Evolutionary conservation across 2,888 invertebrate species (phyloP), one percentile per base, ranked within the genome.

Genomic region (Tenthredo amoena): DNA sequence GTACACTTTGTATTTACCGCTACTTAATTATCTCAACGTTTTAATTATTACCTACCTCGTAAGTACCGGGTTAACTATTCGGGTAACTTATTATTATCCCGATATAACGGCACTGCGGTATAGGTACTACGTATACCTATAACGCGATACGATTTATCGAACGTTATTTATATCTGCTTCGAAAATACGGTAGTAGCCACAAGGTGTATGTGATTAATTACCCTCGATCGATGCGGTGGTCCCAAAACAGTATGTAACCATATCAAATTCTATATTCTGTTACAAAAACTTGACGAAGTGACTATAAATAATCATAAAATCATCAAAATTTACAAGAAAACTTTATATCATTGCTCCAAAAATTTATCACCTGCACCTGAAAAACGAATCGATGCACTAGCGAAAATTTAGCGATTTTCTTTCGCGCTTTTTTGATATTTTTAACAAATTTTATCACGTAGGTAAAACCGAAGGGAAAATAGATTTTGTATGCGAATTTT

Each of bases 1-100:
- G 7, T 55, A 81, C 58, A 65, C 65, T 81, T 65, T 65, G 62
- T 65, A 40, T 62, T 12, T 34, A 81, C 58, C 65, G 81, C 62
- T 81, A 58, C 62, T 81, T 81, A 81, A 81, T 81, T 81, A 81
- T 37, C 37, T 81, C 72, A 43, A 10, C 62, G 9, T 81, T 18
- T 37, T 81, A 81, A 62, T 58, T 81, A 55, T 31, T 50, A 55
- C 77, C 47, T 26, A 31, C 55, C 77, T 77, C 31, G 68, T 34
- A 68, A 77, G 50, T 74, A 77, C 26, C 3, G 31, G 77, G 15
- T 18, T 15, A 68, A 68, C 68, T 34, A 68, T 68, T 68, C 68
- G 31, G 34, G 3, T 34, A 34, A 68, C 34, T 68, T 68, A 26
- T 68, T 68, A 40, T 77, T 50, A 77, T 55, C 55, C 2, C 1